Conservation (phyloP, 2,888 invertebrate species). For the Chrysolina haemoptera region DNA sequence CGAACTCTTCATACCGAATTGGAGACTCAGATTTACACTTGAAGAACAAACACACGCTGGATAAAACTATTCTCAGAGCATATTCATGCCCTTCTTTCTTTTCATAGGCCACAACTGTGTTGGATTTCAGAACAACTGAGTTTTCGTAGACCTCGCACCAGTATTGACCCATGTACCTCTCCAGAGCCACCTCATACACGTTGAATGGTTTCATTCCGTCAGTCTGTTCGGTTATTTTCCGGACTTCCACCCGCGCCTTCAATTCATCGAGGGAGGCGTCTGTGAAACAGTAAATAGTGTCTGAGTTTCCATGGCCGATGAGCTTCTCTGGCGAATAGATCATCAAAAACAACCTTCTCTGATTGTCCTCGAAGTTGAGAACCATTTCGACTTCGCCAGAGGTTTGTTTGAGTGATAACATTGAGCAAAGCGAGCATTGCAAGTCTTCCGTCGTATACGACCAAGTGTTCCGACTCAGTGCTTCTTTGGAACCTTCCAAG, state of each 20-base stretch:
- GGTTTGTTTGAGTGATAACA: slow-evolving; percentile 4
- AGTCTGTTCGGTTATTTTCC: slow-evolving; percentile 30
- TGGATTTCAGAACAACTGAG: slow-evolving; percentile 67
- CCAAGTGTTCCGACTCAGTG: slow-evolving; percentile 43
- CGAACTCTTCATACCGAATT: slow-evolving; percentile 25
- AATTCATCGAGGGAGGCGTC: slow-evolving; percentile 73
- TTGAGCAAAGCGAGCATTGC: slow-evolving; percentile 53
- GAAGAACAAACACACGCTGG: slow-evolving; percentile 55
- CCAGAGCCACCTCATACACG: slow-evolving; percentile 72
- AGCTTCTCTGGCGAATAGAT: slow-evolving; percentile 74
- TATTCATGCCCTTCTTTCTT: slow-evolving; percentile 59
- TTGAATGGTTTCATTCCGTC: slow-evolving; percentile 29
- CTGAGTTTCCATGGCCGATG: slow-evolving; percentile 72
- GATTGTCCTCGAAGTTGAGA: slow-evolving; percentile 55
- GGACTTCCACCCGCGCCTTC: slow-evolving; percentile 66
- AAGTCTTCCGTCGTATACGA: slow-evolving; percentile 37
- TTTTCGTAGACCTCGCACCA: slow-evolving; percentile 77
- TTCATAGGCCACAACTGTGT: slow-evolving; percentile 71
- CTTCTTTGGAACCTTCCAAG: slow-evolving; percentile 28
- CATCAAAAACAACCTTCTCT: slow-evolving; percentile 65
- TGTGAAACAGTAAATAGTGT: slow-evolving; percentile 75
- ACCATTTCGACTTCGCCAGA: slow-evolving; percentile 46
- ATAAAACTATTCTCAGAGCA: slow-evolving; percentile 60
- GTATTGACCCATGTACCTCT: slow-evolving; percentile 75
- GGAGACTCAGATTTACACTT: slow-evolving; percentile 32